Evolutionary conservation across 2,888 invertebrate species (phyloP), one percentile per base, ranked within the genome.

Genomic region (Limenitis arthemis): DNA sequence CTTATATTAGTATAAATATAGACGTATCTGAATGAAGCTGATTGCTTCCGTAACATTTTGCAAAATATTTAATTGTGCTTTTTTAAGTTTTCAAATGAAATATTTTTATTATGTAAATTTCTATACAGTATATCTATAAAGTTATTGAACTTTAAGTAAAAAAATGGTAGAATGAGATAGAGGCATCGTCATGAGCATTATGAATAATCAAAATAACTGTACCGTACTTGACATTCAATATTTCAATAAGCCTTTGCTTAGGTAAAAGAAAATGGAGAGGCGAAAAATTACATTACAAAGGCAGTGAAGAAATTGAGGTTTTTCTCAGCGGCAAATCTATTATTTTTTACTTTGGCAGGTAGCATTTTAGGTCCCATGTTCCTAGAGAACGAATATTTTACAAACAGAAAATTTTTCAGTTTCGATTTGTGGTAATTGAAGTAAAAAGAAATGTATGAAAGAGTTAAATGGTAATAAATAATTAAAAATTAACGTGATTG

Each of bases 141-240:
- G 20, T 20, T 20, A 20, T 20, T 20, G 20, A 20, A 20, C 20
- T 20, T 20, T 20, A 20, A 20, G 20, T 20, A 20, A 20, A 20
- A 20, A 20, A 3, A 3, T 20, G 20, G 20, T 20, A 20, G 20
- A 20, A 4, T 37, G 39, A 33, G 9, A 54, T 61, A 66, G 65
- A 61, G 65, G 63, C 61, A 66, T 67, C 11, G 68, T 67, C 61
- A 61, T 62, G 69, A 47, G 77, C 80, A 68, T 77, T 80, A 79
- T 73, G 73, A 78, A 78, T 75, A 77, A 79, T 75, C 79, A 77
- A 79, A 79, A 78, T 77, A 80, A 77, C 72, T 78, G 42, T 61
- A 74, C 75, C 77, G 76, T 70, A 78, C 78, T 84, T 79, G 81
- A 84, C 79, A 84, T 83, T 79, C 80, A 79, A 83, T 84, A 82